Evolutionary conservation across 2,113 vertebrate species (phyloP), one percentile per base, ranked within the genome.

Genomic region (Penelope pileata): DNA sequence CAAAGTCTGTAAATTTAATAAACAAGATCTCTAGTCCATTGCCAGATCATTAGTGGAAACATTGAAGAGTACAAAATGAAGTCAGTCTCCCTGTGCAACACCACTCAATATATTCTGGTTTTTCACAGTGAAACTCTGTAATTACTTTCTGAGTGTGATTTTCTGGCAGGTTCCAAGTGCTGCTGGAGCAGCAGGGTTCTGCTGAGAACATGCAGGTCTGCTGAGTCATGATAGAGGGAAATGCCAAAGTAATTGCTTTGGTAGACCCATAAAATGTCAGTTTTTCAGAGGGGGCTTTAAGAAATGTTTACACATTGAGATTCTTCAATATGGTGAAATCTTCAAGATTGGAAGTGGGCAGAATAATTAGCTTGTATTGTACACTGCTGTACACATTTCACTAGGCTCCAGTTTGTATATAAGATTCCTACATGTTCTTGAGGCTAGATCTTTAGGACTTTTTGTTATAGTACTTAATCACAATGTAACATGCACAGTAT

Each of bases 61-160:
- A 26, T 29, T 1, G 45, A 62, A 9, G 1, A 53, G 51, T 24
- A 59, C 64, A 32, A 15, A 63, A 12, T 0, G 0, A 40, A 74
- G 34, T 8, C 64, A 43, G 23, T 15, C 60, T 67, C 64, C 64
- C 77, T 21, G n/a, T 72, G 74, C 60, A 58, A 43, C 50, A 12
- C 56, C 13, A 6, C 43, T 34, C 38, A 5, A 13, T 86, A 80
- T 73, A 64, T 59, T 29, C 32, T 53, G 26, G 56, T 59, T 23
- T 91, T 54, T 16, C 40, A 2, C 51, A 36, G 7, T 69, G 73
- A 29, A 91, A 40, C 56, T 38, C 78, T 2, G 4, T 70, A 90
- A 83, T 87, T 80, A 7, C 11, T 76, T 54, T 29, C 18, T 2
- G 16, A 54, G 51, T 54, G 43, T 63, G 1, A 0, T 64, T 90